Percentiles rank a stretch among this genome's conserved stretches.
Evolutionary conservation across 2,888 invertebrate genomes (phyloP).

Genomic region (Volucella inanis): DNA sequence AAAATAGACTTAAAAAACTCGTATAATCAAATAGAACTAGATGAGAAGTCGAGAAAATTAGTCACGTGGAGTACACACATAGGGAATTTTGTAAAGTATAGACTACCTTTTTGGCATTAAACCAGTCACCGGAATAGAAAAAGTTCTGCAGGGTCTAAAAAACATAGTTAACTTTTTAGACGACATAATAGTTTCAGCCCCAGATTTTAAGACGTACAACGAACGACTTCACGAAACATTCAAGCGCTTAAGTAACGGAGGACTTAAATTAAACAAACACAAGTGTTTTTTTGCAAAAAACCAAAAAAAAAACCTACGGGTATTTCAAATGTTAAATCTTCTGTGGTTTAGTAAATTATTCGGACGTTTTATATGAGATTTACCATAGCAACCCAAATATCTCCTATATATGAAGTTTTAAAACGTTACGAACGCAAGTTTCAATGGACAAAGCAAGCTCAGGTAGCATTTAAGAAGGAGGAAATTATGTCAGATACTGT

Average conservation of each 20-base stretch:
- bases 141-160: no score
- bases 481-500: no score
- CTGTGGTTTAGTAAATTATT: slow-evolving; percentile 77
- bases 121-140: slow-evolving; percentile 79
- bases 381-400: slow-evolving; percentile 74
- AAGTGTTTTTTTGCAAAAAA: slow-evolving; percentile 10
- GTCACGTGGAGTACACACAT: slow-evolving; percentile 78
- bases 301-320: slow-evolving; percentile 45
- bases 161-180: slow-evolving; percentile 76
- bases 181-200: slow-evolving; percentile 45
- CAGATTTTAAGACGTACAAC: background rate
- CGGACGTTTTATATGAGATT: slow-evolving; percentile 77
- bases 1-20: slow-evolving; percentile 55
- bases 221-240: background rate
- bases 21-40: slow-evolving; percentile 76
- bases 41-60: slow-evolving; percentile 76
- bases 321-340: slow-evolving; percentile 75
- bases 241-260: background rate
- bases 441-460: slow-evolving; percentile 73
- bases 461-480: slow-evolving; percentile 75
- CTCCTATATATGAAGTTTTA: slow-evolving; percentile 76
- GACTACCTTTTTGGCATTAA: slow-evolving; percentile 79
- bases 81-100: slow-evolving; percentile 77
- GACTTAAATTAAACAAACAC: background rate
- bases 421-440: slow-evolving; percentile 69